Base-by-base conservation (phyloP, 2,797 vertebrate species). In the Myotis planiceps region DNA sequence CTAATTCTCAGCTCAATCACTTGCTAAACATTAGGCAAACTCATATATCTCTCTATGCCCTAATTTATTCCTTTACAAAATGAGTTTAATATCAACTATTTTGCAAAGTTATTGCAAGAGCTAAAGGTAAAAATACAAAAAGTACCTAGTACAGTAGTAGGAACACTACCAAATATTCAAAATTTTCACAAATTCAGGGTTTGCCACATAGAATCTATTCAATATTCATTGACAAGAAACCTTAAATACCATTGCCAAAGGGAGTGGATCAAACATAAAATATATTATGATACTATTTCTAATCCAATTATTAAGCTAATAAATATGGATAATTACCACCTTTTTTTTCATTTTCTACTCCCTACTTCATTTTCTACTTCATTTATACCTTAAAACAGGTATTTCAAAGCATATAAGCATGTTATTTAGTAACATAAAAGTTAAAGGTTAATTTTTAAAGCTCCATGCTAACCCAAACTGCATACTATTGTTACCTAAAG, bases 391-490 rank as follows among this genome's bases (percentile, higher is more conserved):
- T 93, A 55, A 80, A 92, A 89, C 9, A 84, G 14, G 12, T 66
- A 87, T 65, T 84, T 69, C 74, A 83, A 95, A 92, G 37, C 10
- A 92, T 21, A 9, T 85, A 88, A 68, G 14, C 9, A 49, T n/a
- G 32, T 34, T 49, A 92, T 78, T 32, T 66, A 87, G 7, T 85
- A 92, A 81, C n/a, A 72, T 34, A 75, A 90, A 58, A 93, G 80
- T 25, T 88, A 55, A 86, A 92, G 95, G 79, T 91, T 96, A 94
- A 86, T 68, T 96, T 94, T 96, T 87, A 68, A 90, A 89, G 83
- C 5, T 13, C 82, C 76, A 79, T 45, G n/a, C 25, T 80, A 42
- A 92, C 27, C 8, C 23, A 80, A 95, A 91, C 14, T 95, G n/a
- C 3, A 72, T 16, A 74, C 1, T 58, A 6, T 82, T 74, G 3